Base-by-base conservation (phyloP, 2,888 invertebrate species). In the Auanema freiburgensis region DNA sequence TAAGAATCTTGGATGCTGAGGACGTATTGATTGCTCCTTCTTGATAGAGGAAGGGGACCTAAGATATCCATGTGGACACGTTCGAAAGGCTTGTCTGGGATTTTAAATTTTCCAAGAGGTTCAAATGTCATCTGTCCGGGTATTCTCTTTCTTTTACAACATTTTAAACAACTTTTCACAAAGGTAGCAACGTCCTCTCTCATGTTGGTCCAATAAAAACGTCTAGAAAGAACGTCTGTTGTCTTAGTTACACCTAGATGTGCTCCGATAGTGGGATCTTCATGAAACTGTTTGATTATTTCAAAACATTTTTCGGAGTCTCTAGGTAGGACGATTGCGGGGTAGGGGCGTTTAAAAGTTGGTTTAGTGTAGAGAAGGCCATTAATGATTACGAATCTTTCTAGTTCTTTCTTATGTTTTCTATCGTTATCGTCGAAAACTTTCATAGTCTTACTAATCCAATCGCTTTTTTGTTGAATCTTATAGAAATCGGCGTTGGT, bases 41-140 rank as follows among this genome's bases (percentile, higher is more conserved):
- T 16, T 0, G 69, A 67, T 16, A 56, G 16, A 4, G 66, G 68
- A 0, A 72, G 51, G n/a, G 67, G 67, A 18, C 72, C 72, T 10
- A 57, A 21, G 4, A 64, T 33, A 43, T 71, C 69, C n/a, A 57
- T 50, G 42, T 68, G 63, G 4, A 65, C 16, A 25, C 63, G 18
- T 40, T 59, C 44, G 55, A 64, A 69, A 3, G 65, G 40, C 1
- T 41, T 46, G 5, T 41, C 16, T 18, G 61, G 16, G 14, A n/a
- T 5, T 55, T 1, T 18, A 40, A 59, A 23, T n/a, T n/a, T 24
- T 43, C 33, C 55, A 8, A 18, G 55, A 11, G 49, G 54, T 49
- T 33, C 59, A 21, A 25, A 42, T 43, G n/a, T 42, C 24, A 16
- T n/a, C 16, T 6, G 4, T 3, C 24, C 33, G 21, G 49, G 33